Conservation (phyloP, 1,140 invertebrate genomes). For the Odontomachus brunneus region DNA sequence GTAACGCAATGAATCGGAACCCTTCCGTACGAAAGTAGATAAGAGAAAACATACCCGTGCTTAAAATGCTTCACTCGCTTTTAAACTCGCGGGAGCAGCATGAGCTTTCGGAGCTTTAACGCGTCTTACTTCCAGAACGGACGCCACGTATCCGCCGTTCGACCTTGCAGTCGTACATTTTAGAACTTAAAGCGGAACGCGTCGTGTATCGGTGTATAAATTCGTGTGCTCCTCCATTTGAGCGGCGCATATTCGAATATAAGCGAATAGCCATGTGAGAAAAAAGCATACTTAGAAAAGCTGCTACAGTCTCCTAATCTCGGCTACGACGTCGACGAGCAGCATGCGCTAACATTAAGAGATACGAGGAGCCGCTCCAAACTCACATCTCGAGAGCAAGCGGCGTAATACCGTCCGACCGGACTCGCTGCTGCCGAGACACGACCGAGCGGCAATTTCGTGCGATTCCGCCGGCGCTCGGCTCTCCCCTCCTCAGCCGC, state of each 20-base stretch:
- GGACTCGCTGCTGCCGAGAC: conserved; percentile 23
- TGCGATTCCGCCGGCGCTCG: conserved; percentile 69
- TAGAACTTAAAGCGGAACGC: background rate
- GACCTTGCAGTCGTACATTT: no score
- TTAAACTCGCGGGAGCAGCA: no score
- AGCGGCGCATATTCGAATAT: background rate
- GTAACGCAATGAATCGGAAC: no score
- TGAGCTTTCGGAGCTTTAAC: no score
- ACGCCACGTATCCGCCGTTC: no score
- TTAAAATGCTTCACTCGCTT: no score
- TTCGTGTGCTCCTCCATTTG: background rate
- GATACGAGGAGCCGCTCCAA: conserved; percentile 56
- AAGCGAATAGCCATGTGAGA: background rate
- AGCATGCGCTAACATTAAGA: conserved; percentile 2
- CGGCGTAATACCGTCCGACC: conserved; percentile 67
- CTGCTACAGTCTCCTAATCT: background rate
- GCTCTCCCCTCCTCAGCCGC: conserved; percentile 71
- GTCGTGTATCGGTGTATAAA: background rate
- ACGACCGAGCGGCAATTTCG: conserved; percentile 64
- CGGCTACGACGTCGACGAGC: background rate
- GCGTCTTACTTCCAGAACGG: no score
- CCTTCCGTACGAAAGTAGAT: no score
- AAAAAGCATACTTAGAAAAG: background rate
- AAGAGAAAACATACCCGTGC: no score
- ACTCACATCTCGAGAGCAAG: conserved; percentile 66